These are phyloP conservation scores for Gouania willdenowi DNA, from an alignment of 2,797 vertebrate genomes.

Conservation along the genomic window DNA sequence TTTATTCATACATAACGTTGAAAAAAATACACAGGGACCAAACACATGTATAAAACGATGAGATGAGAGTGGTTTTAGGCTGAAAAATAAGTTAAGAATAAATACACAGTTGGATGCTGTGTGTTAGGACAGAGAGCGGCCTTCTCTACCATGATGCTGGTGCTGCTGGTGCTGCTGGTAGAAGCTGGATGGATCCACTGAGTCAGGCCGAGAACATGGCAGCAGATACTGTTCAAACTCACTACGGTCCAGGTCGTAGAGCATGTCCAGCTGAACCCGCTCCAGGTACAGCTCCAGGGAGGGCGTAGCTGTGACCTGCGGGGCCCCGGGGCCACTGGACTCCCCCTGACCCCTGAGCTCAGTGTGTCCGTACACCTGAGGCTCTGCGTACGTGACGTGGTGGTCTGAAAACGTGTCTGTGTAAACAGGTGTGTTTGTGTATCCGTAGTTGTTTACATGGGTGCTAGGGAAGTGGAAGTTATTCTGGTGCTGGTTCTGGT, in stretches of 20 bases:
- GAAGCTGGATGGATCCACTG: slow-evolving; percentile 39
- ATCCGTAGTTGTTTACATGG: slow-evolving; percentile 15
- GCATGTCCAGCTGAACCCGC: slow-evolving; percentile 80
- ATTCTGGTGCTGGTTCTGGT: slow-evolving; percentile 60
- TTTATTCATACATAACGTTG: too few species aligned
- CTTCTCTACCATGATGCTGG: too few species aligned
- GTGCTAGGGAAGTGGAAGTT: slow-evolving; percentile 15
- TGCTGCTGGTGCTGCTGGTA: slow-evolving; percentile 37
- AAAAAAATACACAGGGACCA: too few species aligned
- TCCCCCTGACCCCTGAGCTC: slow-evolving; percentile 54
- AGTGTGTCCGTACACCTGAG: slow-evolving; percentile 64
- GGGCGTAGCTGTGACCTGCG: slow-evolving; percentile 53
- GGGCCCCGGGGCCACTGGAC: slow-evolving; percentile 48
- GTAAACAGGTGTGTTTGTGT: slow-evolving; percentile 8
- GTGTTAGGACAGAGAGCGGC: slow-evolving; percentile 26
- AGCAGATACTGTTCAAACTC: slow-evolving; percentile 94
- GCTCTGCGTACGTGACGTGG: too few species aligned
- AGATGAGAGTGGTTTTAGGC: too few species aligned
- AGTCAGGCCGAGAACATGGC: slow-evolving; percentile 72
- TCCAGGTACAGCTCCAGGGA: slow-evolving; percentile 73
- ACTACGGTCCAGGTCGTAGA: slow-evolving; percentile 89
- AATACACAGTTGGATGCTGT: slow-evolving; percentile 8
- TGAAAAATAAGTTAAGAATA: too few species aligned
- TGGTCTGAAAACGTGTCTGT: too few species aligned
- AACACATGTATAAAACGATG: too few species aligned